Conservation (phyloP, 2,888 invertebrate species). For the Acanthacorydalis orientalis region DNA sequence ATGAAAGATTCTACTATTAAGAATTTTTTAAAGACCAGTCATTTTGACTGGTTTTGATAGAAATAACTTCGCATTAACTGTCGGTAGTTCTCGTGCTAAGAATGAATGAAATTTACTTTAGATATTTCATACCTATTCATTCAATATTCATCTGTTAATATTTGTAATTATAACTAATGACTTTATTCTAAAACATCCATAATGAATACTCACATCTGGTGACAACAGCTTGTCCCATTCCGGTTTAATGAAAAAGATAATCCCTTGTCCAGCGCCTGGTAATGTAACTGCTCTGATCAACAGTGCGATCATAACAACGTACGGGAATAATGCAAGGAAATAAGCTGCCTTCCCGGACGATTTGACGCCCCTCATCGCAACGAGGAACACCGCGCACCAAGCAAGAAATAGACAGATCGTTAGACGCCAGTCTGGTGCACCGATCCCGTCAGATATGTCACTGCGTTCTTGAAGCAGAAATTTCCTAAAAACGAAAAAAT, state of each 20-base stretch:
- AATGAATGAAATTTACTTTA: too few relatives aligned
- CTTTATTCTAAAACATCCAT: too few relatives aligned
- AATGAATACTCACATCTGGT: slow-evolving; percentile 35
- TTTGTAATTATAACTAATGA: too few relatives aligned
- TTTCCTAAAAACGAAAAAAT: too few relatives aligned
- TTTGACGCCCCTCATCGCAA: slow-evolving; percentile 55
- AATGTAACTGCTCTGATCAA: slow-evolving; percentile 47
- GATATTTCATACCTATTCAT: too few relatives aligned
- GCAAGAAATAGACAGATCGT: slow-evolving; percentile 45
- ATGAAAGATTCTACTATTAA: too few relatives aligned
- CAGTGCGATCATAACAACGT: slow-evolving; percentile 56
- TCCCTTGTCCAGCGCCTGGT: slow-evolving; percentile 56
- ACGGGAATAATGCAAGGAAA: slow-evolving; percentile 78
- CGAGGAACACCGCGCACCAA: slow-evolving; percentile 51
- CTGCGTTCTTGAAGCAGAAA: slow-evolving; percentile 27
- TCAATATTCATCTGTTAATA: too few relatives aligned
- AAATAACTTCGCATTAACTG: too few relatives aligned
- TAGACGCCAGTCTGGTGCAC: slow-evolving; percentile 48
- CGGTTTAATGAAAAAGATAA: slow-evolving; percentile 62
- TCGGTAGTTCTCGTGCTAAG: too few relatives aligned
- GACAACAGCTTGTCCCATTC: slow-evolving; percentile 58
- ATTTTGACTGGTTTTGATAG: too few relatives aligned
- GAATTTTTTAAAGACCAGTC: too few relatives aligned
- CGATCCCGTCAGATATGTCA: slow-evolving; percentile 28
- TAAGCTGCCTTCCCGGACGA: slow-evolving; percentile 72